phyloP scores from a whole-genome alignment of 1,140 invertebrate species.

The Delia radicum region DNA sequence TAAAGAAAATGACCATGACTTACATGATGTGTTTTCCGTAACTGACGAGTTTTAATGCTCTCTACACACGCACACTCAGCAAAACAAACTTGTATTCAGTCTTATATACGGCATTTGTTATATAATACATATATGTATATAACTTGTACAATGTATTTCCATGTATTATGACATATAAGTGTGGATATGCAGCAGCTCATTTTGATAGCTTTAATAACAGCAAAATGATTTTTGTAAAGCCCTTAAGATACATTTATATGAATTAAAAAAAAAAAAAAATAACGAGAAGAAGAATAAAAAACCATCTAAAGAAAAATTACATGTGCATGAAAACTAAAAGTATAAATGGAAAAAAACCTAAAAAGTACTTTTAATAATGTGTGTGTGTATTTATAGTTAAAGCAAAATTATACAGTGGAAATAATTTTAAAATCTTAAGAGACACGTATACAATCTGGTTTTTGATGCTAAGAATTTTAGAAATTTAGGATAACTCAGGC shows the following conservation, averaged over 20 bases:
- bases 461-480: no score
- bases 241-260: slow-evolving; percentile 20
- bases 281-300: neutral
- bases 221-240: slow-evolving; percentile 22
- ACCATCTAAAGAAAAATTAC: neutral
- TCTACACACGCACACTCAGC: no score
- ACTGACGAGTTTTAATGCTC: neutral
- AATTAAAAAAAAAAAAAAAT: neutral
- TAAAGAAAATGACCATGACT: slow-evolving; percentile 19
- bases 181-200: slow-evolving; percentile 12
- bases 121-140: no score
- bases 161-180: no score
- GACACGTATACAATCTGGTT: neutral
- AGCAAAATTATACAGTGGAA: neutral
- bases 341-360: neutral
- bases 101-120: no score
- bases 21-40: slow-evolving; percentile 16
- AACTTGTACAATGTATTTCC: no score
- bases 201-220: slow-evolving; percentile 21
- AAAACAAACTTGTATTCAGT: no score
- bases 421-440: neutral
- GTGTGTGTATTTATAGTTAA: neutral
- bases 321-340: neutral
- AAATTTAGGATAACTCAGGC: no score
- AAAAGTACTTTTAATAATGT: neutral